Conservation (phyloP, 2,888 invertebrate species). For the Scaptomyza tumidula region DNA sequence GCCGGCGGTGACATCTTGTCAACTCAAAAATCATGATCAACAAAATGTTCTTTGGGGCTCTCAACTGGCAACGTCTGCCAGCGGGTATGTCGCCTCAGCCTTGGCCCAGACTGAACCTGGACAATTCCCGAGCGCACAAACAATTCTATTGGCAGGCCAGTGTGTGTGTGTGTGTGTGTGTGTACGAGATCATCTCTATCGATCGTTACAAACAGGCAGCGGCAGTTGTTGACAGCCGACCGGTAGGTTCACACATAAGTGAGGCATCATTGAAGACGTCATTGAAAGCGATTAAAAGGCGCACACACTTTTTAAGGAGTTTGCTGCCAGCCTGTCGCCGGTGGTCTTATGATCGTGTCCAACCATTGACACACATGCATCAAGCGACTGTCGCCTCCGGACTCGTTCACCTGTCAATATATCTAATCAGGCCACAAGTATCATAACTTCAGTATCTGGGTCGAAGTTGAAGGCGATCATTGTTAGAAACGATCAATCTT, state of each 20-base stretch:
- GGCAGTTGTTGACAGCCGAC: slow-evolving; percentile 77
- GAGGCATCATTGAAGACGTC: slow-evolving; percentile 77
- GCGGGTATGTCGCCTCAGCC: slow-evolving; percentile 15
- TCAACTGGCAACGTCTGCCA: slow-evolving; percentile 14
- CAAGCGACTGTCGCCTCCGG: slow-evolving; percentile 6
- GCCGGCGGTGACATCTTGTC: slow-evolving; percentile 79
- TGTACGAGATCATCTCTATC: slow-evolving; percentile 70
- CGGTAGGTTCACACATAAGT: slow-evolving; percentile 79
- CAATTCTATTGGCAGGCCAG: slow-evolving; percentile 68
- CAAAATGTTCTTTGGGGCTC: slow-evolving; percentile 60
- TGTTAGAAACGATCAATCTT: slow-evolving; percentile 43
- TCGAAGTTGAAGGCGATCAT: slow-evolving; percentile 40
- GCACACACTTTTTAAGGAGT: slow-evolving; percentile 68
- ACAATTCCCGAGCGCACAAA: slow-evolving; percentile 46
- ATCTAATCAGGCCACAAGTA: slow-evolving; percentile 66
- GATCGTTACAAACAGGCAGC: slow-evolving; percentile 74
- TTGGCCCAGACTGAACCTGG: slow-evolving; percentile 12
- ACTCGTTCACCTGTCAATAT: slow-evolving; percentile 66
- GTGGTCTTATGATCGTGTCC: slow-evolving; percentile 59
- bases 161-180: not conserved
- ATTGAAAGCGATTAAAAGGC: slow-evolving; percentile 73
- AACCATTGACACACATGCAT: slow-evolving; percentile 47
- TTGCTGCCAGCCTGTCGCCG: slow-evolving; percentile 46
- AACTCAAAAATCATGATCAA: slow-evolving; percentile 80
- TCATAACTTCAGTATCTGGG: slow-evolving; percentile 30